These are phyloP conservation scores for Andrena flavipes DNA, from an alignment of 2,888 invertebrate species.

Conservation along the genomic window DNA sequence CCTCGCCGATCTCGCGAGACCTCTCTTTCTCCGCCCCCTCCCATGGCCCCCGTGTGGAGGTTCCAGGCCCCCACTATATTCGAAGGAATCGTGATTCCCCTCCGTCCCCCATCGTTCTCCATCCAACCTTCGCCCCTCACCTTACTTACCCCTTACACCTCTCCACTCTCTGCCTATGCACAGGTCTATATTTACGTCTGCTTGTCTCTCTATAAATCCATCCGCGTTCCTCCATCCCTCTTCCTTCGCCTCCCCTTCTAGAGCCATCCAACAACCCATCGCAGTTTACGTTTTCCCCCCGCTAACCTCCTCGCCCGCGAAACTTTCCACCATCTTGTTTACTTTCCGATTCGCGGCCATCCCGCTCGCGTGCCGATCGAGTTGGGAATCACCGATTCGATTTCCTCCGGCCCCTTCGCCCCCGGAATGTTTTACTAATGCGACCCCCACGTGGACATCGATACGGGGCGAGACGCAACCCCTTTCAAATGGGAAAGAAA, in stretches of 20 bases:
- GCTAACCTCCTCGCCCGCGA: neutral
- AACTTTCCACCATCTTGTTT: conserved; percentile 31
- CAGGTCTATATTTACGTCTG: conserved; percentile 62
- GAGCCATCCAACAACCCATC: conserved; percentile 48
- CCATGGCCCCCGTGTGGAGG: neutral
- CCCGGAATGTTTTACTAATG: conserved; percentile 16
- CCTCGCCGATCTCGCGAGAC: conserved; percentile 55
- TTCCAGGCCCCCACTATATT: conserved; percentile 28
- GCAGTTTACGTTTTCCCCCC: conserved; percentile 17
- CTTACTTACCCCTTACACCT: conserved; percentile 8
- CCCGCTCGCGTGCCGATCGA: conserved; percentile 43
- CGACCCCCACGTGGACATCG: neutral
- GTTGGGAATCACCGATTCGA: conserved; percentile 6
- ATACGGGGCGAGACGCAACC: too few species aligned
- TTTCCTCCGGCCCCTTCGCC: conserved; percentile 22
- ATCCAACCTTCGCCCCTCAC: conserved; percentile 27
- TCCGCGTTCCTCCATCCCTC: conserved; percentile 36
- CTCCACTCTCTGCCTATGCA: conserved; percentile 42
- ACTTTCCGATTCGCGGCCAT: conserved; percentile 49
- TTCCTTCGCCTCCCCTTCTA: conserved; percentile 17
- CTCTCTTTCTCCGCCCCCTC: conserved; percentile 15
- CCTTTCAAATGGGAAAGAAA: too few species aligned
- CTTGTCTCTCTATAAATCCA: conserved; percentile 61
- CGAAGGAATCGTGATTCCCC: conserved; percentile 16
- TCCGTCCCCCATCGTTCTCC: conserved; percentile 5